Conservation (phyloP, 2,888 invertebrate genomes). For the Choreutis nemorana region DNA sequence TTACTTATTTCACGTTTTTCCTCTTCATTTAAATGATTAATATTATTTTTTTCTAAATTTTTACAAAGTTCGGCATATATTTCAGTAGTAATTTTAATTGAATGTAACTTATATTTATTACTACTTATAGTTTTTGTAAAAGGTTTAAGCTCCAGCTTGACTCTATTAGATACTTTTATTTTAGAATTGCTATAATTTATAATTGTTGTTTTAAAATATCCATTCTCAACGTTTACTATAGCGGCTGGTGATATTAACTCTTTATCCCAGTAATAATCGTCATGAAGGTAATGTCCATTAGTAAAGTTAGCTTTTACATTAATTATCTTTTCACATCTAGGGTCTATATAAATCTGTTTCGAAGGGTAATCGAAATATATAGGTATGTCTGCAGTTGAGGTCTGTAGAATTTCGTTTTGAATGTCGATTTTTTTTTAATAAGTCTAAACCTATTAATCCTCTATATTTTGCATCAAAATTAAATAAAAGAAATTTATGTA, state of each 20-base stretch:
- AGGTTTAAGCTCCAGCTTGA: too few relatives aligned
- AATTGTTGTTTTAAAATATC: slow-evolving; percentile 9
- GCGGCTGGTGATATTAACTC: slow-evolving; percentile 11
- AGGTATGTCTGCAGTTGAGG: slow-evolving; percentile 10
- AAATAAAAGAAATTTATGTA: slow-evolving; percentile 17
- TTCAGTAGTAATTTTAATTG: too few relatives aligned
- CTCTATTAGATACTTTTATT: too few relatives aligned
- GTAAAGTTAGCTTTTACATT: slow-evolving; percentile 12
- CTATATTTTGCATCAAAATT: slow-evolving; percentile 16
- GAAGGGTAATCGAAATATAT: too few relatives aligned
- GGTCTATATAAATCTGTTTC: slow-evolving; percentile 1
- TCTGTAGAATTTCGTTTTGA: slow-evolving; percentile 13
- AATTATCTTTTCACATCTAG: slow-evolving; percentile 12
- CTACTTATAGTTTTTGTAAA: too few relatives aligned
- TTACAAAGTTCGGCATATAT: too few relatives aligned
- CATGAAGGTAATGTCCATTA: slow-evolving; percentile 11
- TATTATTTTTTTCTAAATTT: too few relatives aligned
- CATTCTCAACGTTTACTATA: slow-evolving; percentile 11
- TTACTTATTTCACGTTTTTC: slow-evolving; percentile 15
- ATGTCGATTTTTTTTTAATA: slow-evolving; percentile 13
- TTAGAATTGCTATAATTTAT: too few relatives aligned
- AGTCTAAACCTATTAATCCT: slow-evolving; percentile 4
- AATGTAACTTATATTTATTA: too few relatives aligned
- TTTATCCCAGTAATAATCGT: slow-evolving; percentile 7
- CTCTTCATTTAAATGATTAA: slow-evolving; percentile 19